Conservation (phyloP, 2,113 vertebrate genomes). For the Poeciliopsis retropinna region DNA sequence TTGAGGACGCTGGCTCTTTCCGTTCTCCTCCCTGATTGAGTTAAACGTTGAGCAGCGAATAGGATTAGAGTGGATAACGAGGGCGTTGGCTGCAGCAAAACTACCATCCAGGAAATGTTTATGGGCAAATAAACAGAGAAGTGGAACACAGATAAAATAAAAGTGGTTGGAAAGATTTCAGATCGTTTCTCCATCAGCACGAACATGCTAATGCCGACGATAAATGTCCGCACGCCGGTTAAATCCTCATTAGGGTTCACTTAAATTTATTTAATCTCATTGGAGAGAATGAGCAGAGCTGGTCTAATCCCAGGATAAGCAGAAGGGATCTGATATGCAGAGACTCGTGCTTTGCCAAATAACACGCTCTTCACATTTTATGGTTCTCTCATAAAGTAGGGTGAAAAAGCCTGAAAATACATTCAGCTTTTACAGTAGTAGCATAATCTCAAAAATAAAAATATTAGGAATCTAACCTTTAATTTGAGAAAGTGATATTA, state of each 20-base stretch:
- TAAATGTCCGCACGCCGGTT: slow-evolving; percentile 19
- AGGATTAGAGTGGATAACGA: slow-evolving; percentile 50
- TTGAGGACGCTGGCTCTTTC: slow-evolving; percentile 25
- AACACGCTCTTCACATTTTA: too few species aligned
- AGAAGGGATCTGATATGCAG: slow-evolving; percentile 45
- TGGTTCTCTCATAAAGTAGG: too few species aligned
- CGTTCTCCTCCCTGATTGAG: slow-evolving; percentile 39
- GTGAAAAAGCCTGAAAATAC: too few species aligned
- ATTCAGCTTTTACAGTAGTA: too few species aligned
- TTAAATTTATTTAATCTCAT: slow-evolving; percentile 72
- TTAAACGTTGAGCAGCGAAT: slow-evolving; percentile 36
- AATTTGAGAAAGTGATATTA: too few species aligned
- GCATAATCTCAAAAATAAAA: too few species aligned
- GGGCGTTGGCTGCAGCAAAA: neutral
- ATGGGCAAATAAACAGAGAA: slow-evolving; percentile 5
- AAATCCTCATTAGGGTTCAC: slow-evolving; percentile 63
- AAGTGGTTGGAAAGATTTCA: neutral
- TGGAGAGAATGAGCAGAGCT: slow-evolving; percentile 68
- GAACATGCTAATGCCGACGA: slow-evolving; percentile 5
- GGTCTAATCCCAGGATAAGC: slow-evolving; percentile 67
- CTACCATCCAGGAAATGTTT: slow-evolving; percentile 15
- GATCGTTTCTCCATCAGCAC: slow-evolving; percentile 14
- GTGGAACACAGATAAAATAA: neutral
- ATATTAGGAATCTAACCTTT: too few species aligned
- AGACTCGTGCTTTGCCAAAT: slow-evolving; percentile 23